Evolutionary conservation across 1,140 invertebrate genomes (phyloP).

Genomic region (Dendrolimus punctatus): DNA sequence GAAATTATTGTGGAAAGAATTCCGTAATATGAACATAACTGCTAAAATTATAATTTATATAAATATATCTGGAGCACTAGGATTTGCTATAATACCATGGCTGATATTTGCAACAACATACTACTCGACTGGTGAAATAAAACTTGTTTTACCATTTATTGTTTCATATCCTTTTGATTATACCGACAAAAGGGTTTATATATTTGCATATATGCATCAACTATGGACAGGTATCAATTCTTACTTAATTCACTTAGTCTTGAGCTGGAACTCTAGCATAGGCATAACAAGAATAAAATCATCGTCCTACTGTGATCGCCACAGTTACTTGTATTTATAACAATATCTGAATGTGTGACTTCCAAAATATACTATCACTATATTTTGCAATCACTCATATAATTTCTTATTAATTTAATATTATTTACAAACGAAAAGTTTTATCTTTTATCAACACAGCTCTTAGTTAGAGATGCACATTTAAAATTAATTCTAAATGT

Average conservation of each 20-base stretch:
- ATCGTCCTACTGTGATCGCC: no score
- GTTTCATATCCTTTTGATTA: constrained; percentile 31
- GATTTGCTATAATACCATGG: constrained; percentile 21
- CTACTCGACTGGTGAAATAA: constrained; percentile 17
- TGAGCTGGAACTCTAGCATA: no score
- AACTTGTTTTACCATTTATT: constrained; percentile 24
- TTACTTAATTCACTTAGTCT: not conserved
- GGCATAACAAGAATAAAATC: no score
- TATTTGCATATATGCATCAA: constrained; percentile 23
- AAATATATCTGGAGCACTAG: constrained; percentile 4
- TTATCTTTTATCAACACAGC: no score
- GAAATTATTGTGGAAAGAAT: not conserved
- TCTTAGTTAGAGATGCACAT: no score
- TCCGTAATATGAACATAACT: constrained; percentile 4
- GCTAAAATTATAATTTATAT: constrained; percentile 4
- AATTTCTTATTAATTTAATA: not conserved
- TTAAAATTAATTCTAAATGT: no score
- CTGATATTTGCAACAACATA: constrained; percentile 14
- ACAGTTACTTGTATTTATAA: not conserved
- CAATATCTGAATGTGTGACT: not conserved
- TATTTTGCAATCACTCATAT: not conserved
- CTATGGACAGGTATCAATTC: constrained; percentile 23
- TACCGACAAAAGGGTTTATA: constrained; percentile 18
- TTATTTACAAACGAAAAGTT: not conserved
- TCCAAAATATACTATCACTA: not conserved